Base-by-base conservation (phyloP, 92 coral and sea anemone genomes). In the Epizoanthus rinbou region DNA sequence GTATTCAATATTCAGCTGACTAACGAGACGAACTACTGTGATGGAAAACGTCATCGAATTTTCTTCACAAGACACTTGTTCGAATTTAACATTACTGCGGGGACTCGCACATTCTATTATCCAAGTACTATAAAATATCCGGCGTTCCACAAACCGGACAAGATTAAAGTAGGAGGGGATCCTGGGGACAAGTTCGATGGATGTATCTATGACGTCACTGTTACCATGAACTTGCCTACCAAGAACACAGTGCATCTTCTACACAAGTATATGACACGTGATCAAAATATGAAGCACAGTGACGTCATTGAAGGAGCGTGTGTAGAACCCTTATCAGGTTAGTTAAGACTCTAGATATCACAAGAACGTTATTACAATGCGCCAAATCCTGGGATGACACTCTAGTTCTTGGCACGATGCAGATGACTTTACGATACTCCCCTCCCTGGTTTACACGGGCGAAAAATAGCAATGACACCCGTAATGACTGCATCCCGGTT, bases 221-320 rank as follows among this genome's bases (percentile, higher is more conserved):
- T 78, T 78, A 10, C 17, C 47, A 78, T 78, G 64, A 43, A 78
- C 50, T 50, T 50, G 54, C 54, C 54, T 1, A 50, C 54, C 54
- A 50, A 50, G 54, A 50, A 50, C 16, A 50, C 54, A 50, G 54
- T 50, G 54, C 54, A 50, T 50, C 54, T 50, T 11, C 54, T 50
- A 10, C 54, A 50, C 14, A 10, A 50, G 15, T 10, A 50, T 13
- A 50, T 50, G 54, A 13, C 54, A 50, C 54, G 14, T 50, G 54
- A 50, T 22, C 24, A 39, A 43, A 10, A 78, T 62, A 69, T 78
- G 0, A 22, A 24, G 82, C 63, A 78, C 43, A 57, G 43, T 65
- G 82, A 78, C 57, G 28, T 78, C 57, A 50, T 78, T 43, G 63
- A 78, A 17, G 82, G 82, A 43, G 82, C 72, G 8, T 78, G 82